A percentile compares a stretch with the other conserved stretches of the same genome.
phyloP scores from a whole-genome alignment of 2,888 invertebrate species.

The Villa cingulata region DNA sequence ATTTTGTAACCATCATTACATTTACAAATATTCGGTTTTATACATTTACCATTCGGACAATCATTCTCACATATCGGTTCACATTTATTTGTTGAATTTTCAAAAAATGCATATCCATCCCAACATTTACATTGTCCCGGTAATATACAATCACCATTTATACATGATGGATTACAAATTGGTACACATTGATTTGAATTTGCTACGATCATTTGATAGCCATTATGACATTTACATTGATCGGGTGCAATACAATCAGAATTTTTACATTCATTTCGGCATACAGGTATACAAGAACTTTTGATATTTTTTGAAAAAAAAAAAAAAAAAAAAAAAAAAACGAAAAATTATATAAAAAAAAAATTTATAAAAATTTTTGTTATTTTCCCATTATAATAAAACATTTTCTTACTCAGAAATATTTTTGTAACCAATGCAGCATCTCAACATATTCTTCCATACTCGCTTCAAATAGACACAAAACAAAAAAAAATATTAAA shows the following conservation, averaged over 20 bases:
- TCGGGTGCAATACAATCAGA: slow-evolving; percentile 29
- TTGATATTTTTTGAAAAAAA: neutral
- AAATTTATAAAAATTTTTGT: too few relatives aligned
- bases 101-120: slow-evolving; percentile 1
- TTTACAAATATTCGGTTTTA: slow-evolving; percentile 41
- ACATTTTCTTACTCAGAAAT: too few relatives aligned
- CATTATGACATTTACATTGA: slow-evolving; percentile 31
- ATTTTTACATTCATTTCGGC: slow-evolving; percentile 19
- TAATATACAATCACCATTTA: slow-evolving; percentile 28
- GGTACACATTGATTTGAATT: slow-evolving; percentile 24
- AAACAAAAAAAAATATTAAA: too few relatives aligned
- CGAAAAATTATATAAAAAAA: too few relatives aligned
- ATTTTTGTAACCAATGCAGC: too few relatives aligned
- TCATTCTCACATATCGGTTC: slow-evolving; percentile 27
- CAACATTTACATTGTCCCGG: slow-evolving; percentile 2
- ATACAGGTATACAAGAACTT: slow-evolving; percentile 18
- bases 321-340: neutral
- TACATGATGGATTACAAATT: slow-evolving; percentile 35
- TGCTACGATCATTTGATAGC: slow-evolving; percentile 11
- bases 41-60: slow-evolving; percentile 39
- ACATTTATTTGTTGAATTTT: slow-evolving; percentile 18
- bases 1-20: slow-evolving; percentile 38
- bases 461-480: too few relatives aligned
- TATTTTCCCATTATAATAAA: too few relatives aligned
- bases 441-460: too few relatives aligned